These are phyloP conservation scores for Drosophila subsilvestris DNA, from an alignment of 2,888 invertebrate genomes.

Conservation along the genomic window DNA sequence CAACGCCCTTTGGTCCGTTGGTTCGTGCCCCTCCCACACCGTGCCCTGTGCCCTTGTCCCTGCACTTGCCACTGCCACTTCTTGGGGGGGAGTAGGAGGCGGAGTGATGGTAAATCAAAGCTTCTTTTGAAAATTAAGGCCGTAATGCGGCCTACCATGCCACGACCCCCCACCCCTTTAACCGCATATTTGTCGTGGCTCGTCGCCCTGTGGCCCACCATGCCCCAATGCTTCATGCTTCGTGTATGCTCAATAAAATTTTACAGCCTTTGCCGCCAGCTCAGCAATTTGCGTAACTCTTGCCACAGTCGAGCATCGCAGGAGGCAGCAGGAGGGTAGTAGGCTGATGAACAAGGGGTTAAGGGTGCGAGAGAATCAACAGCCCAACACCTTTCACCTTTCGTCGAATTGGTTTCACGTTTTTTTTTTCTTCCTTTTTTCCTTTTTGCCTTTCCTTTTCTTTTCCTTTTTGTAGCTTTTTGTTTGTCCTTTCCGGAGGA, in stretches of 20 bases:
- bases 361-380: slow-evolving; percentile 20
- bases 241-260: slow-evolving; percentile 73
- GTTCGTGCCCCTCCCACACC: slow-evolving; percentile 30
- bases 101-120: slow-evolving; percentile 60
- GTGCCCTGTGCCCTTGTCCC: slow-evolving; percentile 19
- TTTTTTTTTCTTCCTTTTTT: neutral
- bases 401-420: slow-evolving; percentile 52
- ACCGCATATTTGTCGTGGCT: slow-evolving; percentile 56
- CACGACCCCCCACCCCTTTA: slow-evolving; percentile 2
- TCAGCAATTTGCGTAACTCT: slow-evolving; percentile 77
- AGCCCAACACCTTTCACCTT: slow-evolving; percentile 68
- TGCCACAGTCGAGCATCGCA: slow-evolving; percentile 28
- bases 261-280: slow-evolving; percentile 76
- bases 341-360: neutral
- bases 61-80: neutral
- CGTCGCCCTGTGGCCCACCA: slow-evolving; percentile 15
- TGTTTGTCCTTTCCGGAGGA: slow-evolving; percentile 12
- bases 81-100: neutral
- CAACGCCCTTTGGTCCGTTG: slow-evolving; percentile 44
- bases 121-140: slow-evolving; percentile 64
- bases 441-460: slow-evolving; percentile 1
- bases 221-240: slow-evolving; percentile 9
- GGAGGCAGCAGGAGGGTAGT: neutral
- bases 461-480: slow-evolving; percentile 9
- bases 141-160: slow-evolving; percentile 59